Percentiles rank a stretch among this genome's conserved stretches.
Conservation (phyloP, 2,888 invertebrate genomes). For the Pristionchus mayeri region DNA sequence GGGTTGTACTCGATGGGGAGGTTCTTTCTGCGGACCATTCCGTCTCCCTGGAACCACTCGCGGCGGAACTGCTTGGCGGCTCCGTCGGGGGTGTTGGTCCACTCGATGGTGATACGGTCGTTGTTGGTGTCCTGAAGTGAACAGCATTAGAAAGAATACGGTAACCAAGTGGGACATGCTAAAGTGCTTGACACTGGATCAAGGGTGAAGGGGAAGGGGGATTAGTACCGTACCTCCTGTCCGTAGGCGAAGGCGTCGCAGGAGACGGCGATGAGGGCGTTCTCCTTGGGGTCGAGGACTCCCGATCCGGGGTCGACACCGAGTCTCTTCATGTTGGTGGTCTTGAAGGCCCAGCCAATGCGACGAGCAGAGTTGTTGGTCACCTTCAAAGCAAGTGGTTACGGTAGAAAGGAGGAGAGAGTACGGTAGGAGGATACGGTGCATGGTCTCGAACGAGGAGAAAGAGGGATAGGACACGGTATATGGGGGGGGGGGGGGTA, state of each 20-base stretch:
- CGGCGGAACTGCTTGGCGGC: conserved; percentile 35
- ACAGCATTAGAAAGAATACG: not conserved
- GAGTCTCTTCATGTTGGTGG: conserved; percentile 71
- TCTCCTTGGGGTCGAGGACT: conserved; percentile 72
- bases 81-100: conserved; percentile 29
- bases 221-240: conserved; percentile 50
- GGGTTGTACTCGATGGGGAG: conserved; percentile 32
- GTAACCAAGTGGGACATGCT: not conserved
- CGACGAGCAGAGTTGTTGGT: conserved; percentile 55
- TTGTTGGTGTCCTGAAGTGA: not conserved
- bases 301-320: conserved; percentile 70
- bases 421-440: not conserved
- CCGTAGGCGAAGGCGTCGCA: conserved; percentile 71
- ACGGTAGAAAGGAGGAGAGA: not conserved
- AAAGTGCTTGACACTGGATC: no score
- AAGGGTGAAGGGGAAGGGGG: not conserved
- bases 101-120: conserved; percentile 16
- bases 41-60: conserved; percentile 38
- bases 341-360: conserved; percentile 73
- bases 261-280: conserved; percentile 66
- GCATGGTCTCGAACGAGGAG: no score
- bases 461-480: not conserved
- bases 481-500: no score
- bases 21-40: conserved; percentile 33
- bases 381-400: not conserved